Evolutionary conservation across 2,113 vertebrate species (phyloP).

Genomic region (Bombycilla garrulus): DNA sequence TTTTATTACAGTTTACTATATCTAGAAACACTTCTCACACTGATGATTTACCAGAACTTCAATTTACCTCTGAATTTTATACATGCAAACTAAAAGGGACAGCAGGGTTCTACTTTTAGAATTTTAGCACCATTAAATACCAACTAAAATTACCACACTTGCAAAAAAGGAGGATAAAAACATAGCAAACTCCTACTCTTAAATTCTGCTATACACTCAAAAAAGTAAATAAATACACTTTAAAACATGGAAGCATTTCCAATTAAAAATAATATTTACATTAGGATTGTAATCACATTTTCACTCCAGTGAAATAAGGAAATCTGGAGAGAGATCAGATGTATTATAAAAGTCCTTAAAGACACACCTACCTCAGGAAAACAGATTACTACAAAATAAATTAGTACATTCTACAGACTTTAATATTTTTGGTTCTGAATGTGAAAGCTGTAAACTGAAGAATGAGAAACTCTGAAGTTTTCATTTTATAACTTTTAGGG

Average conservation of each 20-base stretch:
- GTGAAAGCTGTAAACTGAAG: neutral
- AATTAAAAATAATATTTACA: conserved; percentile 23
- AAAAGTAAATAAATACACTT: conserved; percentile 42
- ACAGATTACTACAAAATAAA: neutral
- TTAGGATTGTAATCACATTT: neutral
- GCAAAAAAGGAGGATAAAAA: conserved; percentile 28
- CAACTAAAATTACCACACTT: conserved; percentile 35
- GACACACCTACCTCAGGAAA: neutral
- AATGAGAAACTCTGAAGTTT: neutral
- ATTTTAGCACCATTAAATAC: conserved; percentile 38
- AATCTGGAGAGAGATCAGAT: neutral
- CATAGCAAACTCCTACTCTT: conserved; percentile 42
- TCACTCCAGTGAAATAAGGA: neutral
- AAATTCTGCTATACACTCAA: neutral
- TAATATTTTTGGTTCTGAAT: neutral
- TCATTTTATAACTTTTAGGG: neutral
- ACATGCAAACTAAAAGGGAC: conserved; percentile 30
- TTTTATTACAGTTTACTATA: conserved; percentile 56
- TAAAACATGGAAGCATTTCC: neutral
- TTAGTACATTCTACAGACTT: neutral
- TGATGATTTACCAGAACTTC: conserved; percentile 49
- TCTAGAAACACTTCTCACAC: conserved; percentile 24
- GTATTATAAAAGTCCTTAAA: neutral
- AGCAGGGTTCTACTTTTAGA: conserved; percentile 47
- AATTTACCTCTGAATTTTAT: conserved; percentile 30